Percentiles rank a stretch among this genome's conserved stretches.
phyloP scores from a whole-genome alignment of 2,113 vertebrate genomes.

The Picathartes gymnocephalus region DNA sequence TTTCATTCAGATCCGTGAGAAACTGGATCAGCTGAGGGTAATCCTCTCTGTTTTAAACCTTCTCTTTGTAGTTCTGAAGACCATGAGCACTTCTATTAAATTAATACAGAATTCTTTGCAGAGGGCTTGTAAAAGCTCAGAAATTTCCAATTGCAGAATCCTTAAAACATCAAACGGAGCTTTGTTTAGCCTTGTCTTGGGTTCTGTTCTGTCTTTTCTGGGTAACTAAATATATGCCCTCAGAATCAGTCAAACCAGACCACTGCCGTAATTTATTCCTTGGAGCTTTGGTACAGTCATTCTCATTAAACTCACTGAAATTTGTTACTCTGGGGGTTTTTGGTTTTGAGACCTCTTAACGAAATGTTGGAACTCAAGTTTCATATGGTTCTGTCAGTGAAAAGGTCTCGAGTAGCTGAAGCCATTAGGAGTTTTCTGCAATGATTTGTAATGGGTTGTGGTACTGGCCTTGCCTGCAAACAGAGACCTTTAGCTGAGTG shows the following conservation, averaged over 20 bases:
- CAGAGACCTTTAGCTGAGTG: not conserved
- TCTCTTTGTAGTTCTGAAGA: not conserved
- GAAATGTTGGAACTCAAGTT: not conserved
- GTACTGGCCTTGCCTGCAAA: not conserved
- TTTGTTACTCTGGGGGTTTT: not conserved
- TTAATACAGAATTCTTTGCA: not conserved
- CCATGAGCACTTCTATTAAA: not conserved
- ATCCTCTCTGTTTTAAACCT: not conserved
- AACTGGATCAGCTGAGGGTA: conserved; percentile 93
- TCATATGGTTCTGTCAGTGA: not conserved
- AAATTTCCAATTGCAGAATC: not conserved
- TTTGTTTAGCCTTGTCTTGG: not conserved
- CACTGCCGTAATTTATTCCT: not conserved
- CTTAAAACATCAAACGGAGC: not conserved
- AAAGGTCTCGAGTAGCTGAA: not conserved
- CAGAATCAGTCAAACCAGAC: not conserved
- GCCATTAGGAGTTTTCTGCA: not conserved
- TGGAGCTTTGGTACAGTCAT: not conserved
- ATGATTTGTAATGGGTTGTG: not conserved
- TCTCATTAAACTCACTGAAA: not conserved
- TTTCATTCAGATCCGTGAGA: conserved; percentile 98
- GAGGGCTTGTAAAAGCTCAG: not conserved
- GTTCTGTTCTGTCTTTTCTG: not conserved
- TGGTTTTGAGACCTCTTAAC: not conserved
- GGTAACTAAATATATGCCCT: not conserved